phyloP scores from a whole-genome alignment of 1,140 invertebrate species.

The Triops cancriformis region DNA sequence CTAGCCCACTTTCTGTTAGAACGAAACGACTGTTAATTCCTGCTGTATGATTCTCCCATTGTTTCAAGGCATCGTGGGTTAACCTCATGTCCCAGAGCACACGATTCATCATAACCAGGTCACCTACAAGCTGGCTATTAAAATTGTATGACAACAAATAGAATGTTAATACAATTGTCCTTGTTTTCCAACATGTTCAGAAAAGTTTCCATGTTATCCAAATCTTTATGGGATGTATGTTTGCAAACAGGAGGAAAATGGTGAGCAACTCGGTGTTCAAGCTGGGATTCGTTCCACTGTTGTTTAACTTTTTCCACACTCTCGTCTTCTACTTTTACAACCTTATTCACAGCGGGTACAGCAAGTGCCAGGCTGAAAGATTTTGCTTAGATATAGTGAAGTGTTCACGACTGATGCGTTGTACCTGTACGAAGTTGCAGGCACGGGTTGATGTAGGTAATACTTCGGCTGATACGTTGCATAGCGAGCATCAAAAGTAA shows the following conservation, averaged over 20 bases:
- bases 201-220: background rate
- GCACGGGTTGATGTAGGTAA: background rate
- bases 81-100: slow-evolving; percentile 18
- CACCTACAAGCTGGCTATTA: slow-evolving; percentile 6
- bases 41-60: background rate
- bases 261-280: background rate
- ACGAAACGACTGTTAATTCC: slow-evolving; percentile 15
- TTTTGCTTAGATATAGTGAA: background rate
- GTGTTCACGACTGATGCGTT: background rate
- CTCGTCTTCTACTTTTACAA: background rate
- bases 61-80: slow-evolving; percentile 13
- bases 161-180: background rate
- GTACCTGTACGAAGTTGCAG: background rate
- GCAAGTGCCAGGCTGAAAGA: background rate
- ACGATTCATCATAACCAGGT: background rate
- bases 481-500: slow-evolving; percentile 1
- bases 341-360: background rate
- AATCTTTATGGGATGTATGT: background rate
- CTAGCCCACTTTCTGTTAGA: background rate
- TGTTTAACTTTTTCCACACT: background rate
- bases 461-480: background rate
- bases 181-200: background rate
- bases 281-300: background rate
- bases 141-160: background rate
- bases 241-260: background rate